Conservation (phyloP, 2,888 invertebrate genomes). For the Trachelus tabidus region DNA sequence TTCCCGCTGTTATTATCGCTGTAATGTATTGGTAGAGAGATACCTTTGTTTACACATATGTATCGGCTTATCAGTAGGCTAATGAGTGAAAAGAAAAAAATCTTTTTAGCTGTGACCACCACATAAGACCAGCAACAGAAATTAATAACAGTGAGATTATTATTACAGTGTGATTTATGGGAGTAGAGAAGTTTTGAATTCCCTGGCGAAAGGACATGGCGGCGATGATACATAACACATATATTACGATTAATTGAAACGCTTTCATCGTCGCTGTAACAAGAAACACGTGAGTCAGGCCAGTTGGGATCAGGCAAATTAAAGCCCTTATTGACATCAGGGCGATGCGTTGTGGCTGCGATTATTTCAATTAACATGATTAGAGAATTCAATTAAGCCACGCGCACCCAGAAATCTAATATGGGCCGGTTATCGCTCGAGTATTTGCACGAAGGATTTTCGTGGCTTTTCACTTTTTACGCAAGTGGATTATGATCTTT, state of each 20-base stretch:
- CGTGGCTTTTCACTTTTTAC: slow-evolving; percentile 17
- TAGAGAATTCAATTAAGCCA: slow-evolving; percentile 45
- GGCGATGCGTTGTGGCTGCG: not conserved
- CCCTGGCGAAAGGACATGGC: not conserved
- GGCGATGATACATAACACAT: not conserved
- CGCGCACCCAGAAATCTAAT: slow-evolving; percentile 15
- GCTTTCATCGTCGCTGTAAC: slow-evolving; percentile 30
- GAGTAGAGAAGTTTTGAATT: not conserved
- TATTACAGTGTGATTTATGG: not conserved
- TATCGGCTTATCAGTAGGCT: not conserved
- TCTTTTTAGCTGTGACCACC: not conserved
- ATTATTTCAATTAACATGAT: slow-evolving; percentile 34
- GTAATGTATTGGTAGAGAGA: not conserved
- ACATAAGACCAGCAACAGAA: not conserved
- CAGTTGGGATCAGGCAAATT: not conserved
- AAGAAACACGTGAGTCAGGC: slow-evolving; percentile 33
- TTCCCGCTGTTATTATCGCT: not conserved
- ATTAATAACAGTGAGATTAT: not conserved
- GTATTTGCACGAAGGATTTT: slow-evolving; percentile 43
- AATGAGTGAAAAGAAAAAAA: not conserved
- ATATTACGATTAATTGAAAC: slow-evolving; percentile 35
- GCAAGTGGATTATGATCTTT: slow-evolving; percentile 10
- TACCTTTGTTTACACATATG: not conserved
- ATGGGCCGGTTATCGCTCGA: slow-evolving; percentile 17
- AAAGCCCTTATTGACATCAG: slow-evolving; percentile 5